Base-by-base conservation (phyloP, 2,888 invertebrate genomes). In the Trichacis sp. region DNA sequence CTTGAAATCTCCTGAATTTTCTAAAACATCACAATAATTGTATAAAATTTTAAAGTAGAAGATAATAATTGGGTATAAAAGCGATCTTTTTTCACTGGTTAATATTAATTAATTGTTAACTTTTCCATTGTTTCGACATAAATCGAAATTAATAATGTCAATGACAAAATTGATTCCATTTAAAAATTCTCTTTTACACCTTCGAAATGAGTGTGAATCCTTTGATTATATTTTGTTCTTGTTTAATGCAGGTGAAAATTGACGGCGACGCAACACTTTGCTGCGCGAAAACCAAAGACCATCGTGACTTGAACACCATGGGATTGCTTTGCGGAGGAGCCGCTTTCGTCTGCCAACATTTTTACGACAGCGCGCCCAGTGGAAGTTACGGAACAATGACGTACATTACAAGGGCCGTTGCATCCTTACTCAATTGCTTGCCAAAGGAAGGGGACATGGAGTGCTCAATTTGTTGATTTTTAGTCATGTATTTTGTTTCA, bases 381-480 rank as follows among this genome's bases (percentile, higher is more conserved):
- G 99, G 99, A 64, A 93, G 94, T 77, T 97, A 90, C 85, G 99
- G 99, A 67, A 98, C 98, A 47, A 98, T 98, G 95, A 96, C 97
- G 0, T 98, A 98, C 80, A 89, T 99, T 76, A 93, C 95, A 38
- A 88, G 95, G 71, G 93, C 95, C 2, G 91, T 93, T 1, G 93
- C 94, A 38, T 87, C 89, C 0, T 87, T 92, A 40, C 87, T 95
- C 18, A 91, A 92, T 76, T 90, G 91, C 77, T 86, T 93, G 75
- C 94, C 94, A 6, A 89, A 89, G 73, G 89, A 92, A 69, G 91
- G 91, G 11, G 92, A 93, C 75, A 87, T 95, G 64, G 94, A 95
- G 80, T 96, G 96, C 83, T 88, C 91, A 68, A 91, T 94, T 74
- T 80, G 82, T 8, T 84, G 79, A 66, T 5, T 24, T 24, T 24